Percentiles rank a stretch among this genome's conserved stretches.
Evolutionary conservation across 2,888 invertebrate genomes (phyloP).

Genomic region (Aromia moschata): DNA sequence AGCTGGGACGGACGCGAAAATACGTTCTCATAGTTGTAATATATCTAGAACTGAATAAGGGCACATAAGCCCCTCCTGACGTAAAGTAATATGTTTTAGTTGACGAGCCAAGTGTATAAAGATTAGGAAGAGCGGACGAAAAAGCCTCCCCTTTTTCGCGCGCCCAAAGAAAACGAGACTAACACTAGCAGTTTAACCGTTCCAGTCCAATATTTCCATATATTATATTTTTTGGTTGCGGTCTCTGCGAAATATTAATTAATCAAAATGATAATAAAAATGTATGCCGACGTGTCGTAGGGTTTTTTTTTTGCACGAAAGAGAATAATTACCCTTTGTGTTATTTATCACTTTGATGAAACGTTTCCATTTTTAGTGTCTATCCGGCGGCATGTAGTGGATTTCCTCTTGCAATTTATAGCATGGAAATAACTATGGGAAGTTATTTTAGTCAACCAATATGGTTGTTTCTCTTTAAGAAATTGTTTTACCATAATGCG

Average conservation of each 20-base stretch:
- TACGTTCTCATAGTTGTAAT: too few relatives aligned
- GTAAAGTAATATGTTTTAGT: not conserved
- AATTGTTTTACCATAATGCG: too few relatives aligned
- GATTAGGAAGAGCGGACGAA: not conserved
- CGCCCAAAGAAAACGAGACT: conserved; percentile 9
- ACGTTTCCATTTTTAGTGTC: conserved; percentile 23
- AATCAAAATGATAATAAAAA: conserved; percentile 22
- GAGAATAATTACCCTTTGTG: conserved; percentile 22
- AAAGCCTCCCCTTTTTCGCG: conserved; percentile 5
- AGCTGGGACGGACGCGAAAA: too few relatives aligned
- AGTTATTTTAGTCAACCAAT: too few relatives aligned
- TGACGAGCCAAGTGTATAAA: not conserved
- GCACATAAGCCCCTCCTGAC: too few relatives aligned
- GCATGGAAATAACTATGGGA: too few relatives aligned
- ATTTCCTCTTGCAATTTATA: conserved; percentile 22
- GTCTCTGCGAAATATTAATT: conserved; percentile 21
- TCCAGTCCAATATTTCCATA: conserved; percentile 16
- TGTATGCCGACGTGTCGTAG: conserved; percentile 15
- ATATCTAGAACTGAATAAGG: too few relatives aligned
- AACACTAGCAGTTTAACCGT: conserved; percentile 6
- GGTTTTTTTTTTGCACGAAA: conserved; percentile 21
- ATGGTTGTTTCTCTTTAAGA: too few relatives aligned
- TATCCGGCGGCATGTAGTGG: conserved; percentile 13
- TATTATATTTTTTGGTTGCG: conserved; percentile 20
- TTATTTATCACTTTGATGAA: conserved; percentile 25